These are phyloP conservation scores for Epinotia ramella DNA, from an alignment of 2,888 invertebrate species.

Conservation along the genomic window DNA sequence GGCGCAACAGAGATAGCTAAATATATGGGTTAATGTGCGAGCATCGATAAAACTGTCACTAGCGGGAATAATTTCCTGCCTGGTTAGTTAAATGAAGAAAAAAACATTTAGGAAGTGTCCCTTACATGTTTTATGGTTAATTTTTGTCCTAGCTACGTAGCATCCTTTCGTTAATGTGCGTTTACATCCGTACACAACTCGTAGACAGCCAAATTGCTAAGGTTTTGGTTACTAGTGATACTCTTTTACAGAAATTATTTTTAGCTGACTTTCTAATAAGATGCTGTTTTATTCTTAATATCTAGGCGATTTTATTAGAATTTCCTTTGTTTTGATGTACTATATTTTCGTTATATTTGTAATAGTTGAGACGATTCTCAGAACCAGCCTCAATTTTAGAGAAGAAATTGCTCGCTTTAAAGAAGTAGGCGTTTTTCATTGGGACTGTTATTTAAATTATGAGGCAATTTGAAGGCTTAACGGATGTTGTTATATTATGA, in stretches of 20 bases:
- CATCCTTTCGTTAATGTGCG: background rate
- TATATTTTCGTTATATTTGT: too few species aligned
- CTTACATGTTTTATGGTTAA: constrained; percentile 52
- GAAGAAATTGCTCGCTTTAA: too few species aligned
- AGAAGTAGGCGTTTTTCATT: too few species aligned
- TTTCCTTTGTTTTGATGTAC: too few species aligned
- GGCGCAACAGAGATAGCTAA: constrained; percentile 24
- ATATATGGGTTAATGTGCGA: constrained; percentile 35
- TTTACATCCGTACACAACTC: background rate
- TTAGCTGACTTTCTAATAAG: background rate
- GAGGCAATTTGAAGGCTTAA: too few species aligned
- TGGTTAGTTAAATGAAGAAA: constrained; percentile 60
- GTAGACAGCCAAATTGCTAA: background rate
- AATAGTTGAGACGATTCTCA: too few species aligned
- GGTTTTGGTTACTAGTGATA: background rate
- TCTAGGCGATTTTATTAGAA: too few species aligned
- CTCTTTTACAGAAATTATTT: too few species aligned
- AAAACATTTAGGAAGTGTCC: constrained; percentile 64
- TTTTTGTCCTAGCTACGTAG: constrained; percentile 20
- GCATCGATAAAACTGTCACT: constrained; percentile 41
- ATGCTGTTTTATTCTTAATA: too few species aligned
- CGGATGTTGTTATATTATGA: too few species aligned
- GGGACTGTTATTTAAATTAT: too few species aligned
- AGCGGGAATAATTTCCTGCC: constrained; percentile 55
- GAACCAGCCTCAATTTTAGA: too few species aligned